Base-by-base conservation (phyloP, 2,888 invertebrate species). In the Ditula angustiorana region DNA sequence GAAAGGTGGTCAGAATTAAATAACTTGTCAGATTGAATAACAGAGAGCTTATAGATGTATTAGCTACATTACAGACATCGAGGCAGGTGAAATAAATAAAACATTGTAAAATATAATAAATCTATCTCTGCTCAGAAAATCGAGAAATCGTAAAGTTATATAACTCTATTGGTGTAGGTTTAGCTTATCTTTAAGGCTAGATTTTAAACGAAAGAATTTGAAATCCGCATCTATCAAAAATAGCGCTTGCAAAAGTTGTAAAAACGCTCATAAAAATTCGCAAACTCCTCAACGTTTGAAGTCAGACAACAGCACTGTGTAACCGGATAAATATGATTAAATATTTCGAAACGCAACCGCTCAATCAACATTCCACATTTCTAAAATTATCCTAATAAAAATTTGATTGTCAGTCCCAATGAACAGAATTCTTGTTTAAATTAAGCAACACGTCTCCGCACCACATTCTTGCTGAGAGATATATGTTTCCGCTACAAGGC, bases 371-470 rank as follows among this genome's bases (percentile, higher is more conserved):
- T 64, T 64, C 50, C 57, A n/a, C 30, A 41, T 49, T 44, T 21
- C 26, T 26, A 53, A 53, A 59, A 57, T 57, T 52, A 53, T 28
- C n/a, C 28, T 19, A 26, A 58, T 46, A 64, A 63, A 63, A 58
- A 57, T 57, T 35, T 46, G 64, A 64, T 64, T 64, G 46, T 59
- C 57, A 63, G 63, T 33, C 7, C 19, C 10, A 64, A 64, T 64
- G 30, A 59, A 64, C 64, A n/a, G 50, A 58, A 64, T 58, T 10
- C 55, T 28, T 26, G 47, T 47, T 53, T 33, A 33, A 58, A 64
- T 64, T 59, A 64, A 37, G 58, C 52, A 35, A 53, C 58, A 26
- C 46, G 11, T 59, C 59, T 59, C 19, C 26, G 1, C 47, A 26
- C 4, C 47, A 37, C 63, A 58, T 64, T 64, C 58, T n/a, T 21